Conservation (phyloP, 1,140 invertebrate genomes). For the Telenomus remus region DNA sequence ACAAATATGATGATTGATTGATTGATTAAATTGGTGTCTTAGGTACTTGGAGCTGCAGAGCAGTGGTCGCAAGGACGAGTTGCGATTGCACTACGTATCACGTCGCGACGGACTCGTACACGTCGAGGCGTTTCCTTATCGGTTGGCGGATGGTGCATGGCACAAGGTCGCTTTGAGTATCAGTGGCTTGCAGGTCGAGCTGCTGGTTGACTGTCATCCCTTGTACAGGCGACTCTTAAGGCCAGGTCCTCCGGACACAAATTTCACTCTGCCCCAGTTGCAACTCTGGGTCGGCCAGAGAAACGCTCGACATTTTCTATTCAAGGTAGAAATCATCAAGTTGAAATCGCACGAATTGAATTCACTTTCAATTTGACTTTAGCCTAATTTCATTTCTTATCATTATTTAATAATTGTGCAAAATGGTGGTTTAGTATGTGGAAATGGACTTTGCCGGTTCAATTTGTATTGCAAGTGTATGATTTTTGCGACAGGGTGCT, state of each 20-base stretch:
- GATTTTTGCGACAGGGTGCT: constrained; percentile 80
- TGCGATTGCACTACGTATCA: constrained; percentile 85
- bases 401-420: too few species aligned
- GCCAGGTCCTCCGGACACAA: constrained; percentile 81
- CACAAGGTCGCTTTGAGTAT: constrained; percentile 89
- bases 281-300: constrained; percentile 91
- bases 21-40: too few species aligned
- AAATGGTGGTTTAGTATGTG: too few species aligned
- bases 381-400: too few species aligned
- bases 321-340: too few species aligned
- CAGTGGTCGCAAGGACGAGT: constrained; percentile 89
- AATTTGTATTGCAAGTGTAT: constrained; percentile 20
- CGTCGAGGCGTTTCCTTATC: constrained; percentile 90
- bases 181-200: constrained; percentile 86
- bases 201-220: constrained; percentile 90
- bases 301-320: constrained; percentile 88
- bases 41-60: constrained; percentile 93
- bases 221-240: constrained; percentile 85
- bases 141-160: constrained; percentile 89
- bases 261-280: constrained; percentile 82
- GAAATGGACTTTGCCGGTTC: too few species aligned
- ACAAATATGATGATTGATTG: too few species aligned
- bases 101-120: constrained; percentile 79
- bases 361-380: too few species aligned
- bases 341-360: too few species aligned